Base-by-base conservation (phyloP, 2,888 invertebrate genomes). In the Chaitophorus viminalis region DNA sequence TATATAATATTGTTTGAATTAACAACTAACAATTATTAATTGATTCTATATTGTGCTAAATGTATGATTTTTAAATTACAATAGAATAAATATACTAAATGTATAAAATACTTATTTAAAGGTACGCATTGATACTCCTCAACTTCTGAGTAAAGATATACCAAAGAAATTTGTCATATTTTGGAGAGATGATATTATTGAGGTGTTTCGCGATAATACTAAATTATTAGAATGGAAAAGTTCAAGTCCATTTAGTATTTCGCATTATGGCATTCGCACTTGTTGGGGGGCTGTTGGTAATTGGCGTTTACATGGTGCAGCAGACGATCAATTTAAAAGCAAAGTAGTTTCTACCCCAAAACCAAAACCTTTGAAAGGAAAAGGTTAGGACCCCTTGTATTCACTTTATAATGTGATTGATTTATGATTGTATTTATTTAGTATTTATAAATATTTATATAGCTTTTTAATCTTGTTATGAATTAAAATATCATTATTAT, bases 221-320 rank as follows among this genome's bases (percentile, higher is more conserved):
- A 91, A 93, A 88, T 91, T 94, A 89, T 92, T 94, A 92, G 93
- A 93, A 90, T 94, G 94, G 94, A 91, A 91, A 89, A 94, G 94
- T 91, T 93, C 94, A 8, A 91, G 92, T 25, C 94, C 94, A 11
- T 93, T 94, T 91, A 93, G 93, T 78, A 91, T 94, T 86, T 93
- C 93, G 88, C 93, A 94, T 92, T 93, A 94, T 90, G 94, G 94
- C 77, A 92, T 94, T 89, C 93, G 94, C 89, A 94, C 94, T 25
- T 93, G 92, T 89, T 94, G 94, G 93, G 94, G 94, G 88, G 93
- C 94, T 52, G 92, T 93, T 89, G 94, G 94, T 89, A 92, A 93
- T 89, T 95, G 94, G 94, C 93, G 93, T 90, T 92, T 94, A 89
- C 89, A 90, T 84, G 89, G 89, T 76, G 74, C 74, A 81, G 86